Base-by-base conservation (phyloP, 2,797 vertebrate species). In the Hemibagrus guttatus region DNA sequence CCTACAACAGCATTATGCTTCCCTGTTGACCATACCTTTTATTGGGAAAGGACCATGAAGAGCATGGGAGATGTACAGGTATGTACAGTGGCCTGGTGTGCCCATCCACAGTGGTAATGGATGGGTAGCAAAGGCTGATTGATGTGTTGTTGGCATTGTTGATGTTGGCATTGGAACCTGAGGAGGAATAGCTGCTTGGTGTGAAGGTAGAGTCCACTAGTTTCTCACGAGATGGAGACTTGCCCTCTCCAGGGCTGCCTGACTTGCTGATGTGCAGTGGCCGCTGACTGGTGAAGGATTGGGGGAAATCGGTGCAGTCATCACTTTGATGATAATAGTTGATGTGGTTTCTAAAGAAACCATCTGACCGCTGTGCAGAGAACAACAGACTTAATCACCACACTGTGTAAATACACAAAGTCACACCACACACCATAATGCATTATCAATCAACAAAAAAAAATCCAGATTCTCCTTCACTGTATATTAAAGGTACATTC, bases 111-210 rank as follows among this genome's bases (percentile, higher is more conserved):
- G 97, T 98, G 95, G 96, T 97, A 91, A 98, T 94, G 52, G 96
- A 91, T 0, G 97, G 96, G 91, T 97, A 96, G 88, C 96, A 96
- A 81, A 92, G 74, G 58, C 94, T 95, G 91, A 99, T 94, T 92
- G 96, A 96, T 0, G 98, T 99, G 94, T 99, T 99, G 95, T 99
- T 99, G 94, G 98, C 98, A 0, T 99, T 99, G 95, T 99, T 99
- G 93, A 99, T 98, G 95, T 99, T 99, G 94, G 98, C 97, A 1
- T 99, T 99, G 91, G 98, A 99, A 90, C 97, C 97, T 3, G 97
- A 97, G 69, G 97, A 99, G 2, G 98, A 99, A 93, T 99, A 99
- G 88, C 97, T 99, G 93, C 97, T 99, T 88, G 98, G 98, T 26
- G 98, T 98, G 95, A 99, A 99, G 31, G 95, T 95, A 17, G 98